phyloP scores from a whole-genome alignment of 2,888 invertebrate genomes.

The Sphaerophoria taeniata region DNA sequence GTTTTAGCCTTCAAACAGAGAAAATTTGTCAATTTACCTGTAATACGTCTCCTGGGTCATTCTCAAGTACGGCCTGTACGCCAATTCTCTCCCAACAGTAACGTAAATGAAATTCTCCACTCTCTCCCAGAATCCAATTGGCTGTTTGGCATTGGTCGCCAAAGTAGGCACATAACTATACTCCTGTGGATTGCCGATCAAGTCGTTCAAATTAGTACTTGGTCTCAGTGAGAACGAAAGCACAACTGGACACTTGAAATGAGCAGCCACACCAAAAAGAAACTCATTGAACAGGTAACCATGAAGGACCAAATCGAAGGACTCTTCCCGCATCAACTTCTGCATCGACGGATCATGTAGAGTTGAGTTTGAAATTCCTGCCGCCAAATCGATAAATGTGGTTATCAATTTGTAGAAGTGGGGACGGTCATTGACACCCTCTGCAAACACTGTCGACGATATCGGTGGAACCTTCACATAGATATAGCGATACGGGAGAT shows the following conservation, averaged over 20 bases:
- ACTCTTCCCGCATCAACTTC: conserved; percentile 66
- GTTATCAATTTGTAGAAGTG: background rate
- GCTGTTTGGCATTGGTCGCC: conserved; percentile 46
- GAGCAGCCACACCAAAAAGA: conserved; percentile 79
- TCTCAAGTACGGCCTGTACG: background rate
- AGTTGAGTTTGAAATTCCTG: conserved; percentile 16
- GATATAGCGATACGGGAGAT: conserved; percentile 50
- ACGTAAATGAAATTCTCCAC: conserved; percentile 74
- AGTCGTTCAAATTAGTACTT: conserved; percentile 71
- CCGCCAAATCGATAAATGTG: background rate
- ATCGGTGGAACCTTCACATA: conserved; percentile 14
- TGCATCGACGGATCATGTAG: conserved; percentile 53
- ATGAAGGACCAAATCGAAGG: conserved; percentile 74
- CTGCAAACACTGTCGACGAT: background rate
- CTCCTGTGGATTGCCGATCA: conserved; percentile 78
- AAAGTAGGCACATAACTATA: conserved; percentile 76
- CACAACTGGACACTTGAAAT: conserved; percentile 79
- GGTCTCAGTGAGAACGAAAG: conserved; percentile 77
- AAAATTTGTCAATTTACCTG: conserved; percentile 7
- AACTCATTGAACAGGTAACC: conserved; percentile 74
- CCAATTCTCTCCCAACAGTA: background rate
- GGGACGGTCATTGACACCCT: conserved; percentile 3
- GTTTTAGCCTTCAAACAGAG: too few relatives aligned
- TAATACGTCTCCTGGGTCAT: conserved; percentile 8
- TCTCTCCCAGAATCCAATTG: conserved; percentile 77